These are phyloP conservation scores for Marmota monax DNA, from an alignment of 2,113 vertebrate genomes.

Conservation along the genomic window DNA sequence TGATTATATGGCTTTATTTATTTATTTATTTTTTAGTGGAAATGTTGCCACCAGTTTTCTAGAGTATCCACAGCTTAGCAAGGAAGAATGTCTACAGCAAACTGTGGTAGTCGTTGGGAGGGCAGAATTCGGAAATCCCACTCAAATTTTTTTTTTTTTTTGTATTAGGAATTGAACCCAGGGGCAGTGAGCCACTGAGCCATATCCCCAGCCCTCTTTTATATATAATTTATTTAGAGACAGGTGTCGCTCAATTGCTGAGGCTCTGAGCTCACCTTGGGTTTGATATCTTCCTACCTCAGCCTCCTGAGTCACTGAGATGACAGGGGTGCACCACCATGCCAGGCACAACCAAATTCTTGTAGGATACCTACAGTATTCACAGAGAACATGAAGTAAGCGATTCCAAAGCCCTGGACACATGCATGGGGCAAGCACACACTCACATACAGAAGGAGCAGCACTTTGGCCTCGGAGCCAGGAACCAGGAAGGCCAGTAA, in stretches of 20 bases:
- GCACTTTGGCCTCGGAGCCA: background rate
- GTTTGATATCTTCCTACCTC: no score
- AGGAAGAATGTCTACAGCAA: slow-evolving; percentile 23
- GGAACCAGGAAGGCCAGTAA: background rate
- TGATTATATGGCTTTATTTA: background rate
- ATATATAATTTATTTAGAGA: no score
- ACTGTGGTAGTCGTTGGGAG: background rate
- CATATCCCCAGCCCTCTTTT: no score
- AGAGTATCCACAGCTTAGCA: background rate
- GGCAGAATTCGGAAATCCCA: background rate
- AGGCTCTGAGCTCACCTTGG: no score
- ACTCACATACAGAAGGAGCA: background rate
- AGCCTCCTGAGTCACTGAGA: no score
- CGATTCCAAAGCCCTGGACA: background rate
- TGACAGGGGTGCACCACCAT: no score
- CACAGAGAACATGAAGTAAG: background rate
- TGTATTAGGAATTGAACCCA: no score
- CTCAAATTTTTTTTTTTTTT: background rate
- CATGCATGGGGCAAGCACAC: background rate
- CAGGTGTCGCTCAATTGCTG: no score
- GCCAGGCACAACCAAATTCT: background rate
- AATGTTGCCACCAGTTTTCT: background rate
- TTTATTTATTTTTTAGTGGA: background rate
- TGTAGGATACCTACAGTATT: background rate
- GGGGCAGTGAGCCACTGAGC: no score